These are phyloP conservation scores for Argyra leucocephala DNA, from an alignment of 2,888 invertebrate species.

Conservation along the genomic window DNA sequence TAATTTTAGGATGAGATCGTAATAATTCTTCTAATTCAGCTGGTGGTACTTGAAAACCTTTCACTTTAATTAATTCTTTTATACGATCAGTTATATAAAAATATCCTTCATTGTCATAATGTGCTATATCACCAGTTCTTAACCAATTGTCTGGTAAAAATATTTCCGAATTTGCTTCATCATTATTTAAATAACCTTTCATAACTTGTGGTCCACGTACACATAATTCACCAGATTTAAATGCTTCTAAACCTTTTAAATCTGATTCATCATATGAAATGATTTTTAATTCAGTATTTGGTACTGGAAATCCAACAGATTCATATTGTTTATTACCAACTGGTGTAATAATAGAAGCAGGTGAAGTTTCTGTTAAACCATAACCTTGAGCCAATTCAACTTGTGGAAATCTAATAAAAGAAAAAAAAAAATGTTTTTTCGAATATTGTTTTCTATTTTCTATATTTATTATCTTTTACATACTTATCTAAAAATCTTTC, in stretches of 20 bases:
- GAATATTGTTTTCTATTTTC: too few species aligned
- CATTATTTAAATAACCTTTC: slow-evolving; percentile 67
- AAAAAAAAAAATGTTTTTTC: not conserved
- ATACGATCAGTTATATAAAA: slow-evolving; percentile 65
- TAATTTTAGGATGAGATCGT: slow-evolving; percentile 51
- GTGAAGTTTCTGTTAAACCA: slow-evolving; percentile 65
- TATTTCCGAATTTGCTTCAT: slow-evolving; percentile 58
- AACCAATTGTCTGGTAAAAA: slow-evolving; percentile 49
- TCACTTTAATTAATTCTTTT: slow-evolving; percentile 77
- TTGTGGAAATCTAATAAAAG: not conserved
- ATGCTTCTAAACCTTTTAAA: slow-evolving; percentile 47
- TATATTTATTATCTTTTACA: not conserved
- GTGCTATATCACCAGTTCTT: slow-evolving; percentile 50
- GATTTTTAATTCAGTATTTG: slow-evolving; percentile 57
- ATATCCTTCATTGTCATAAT: slow-evolving; percentile 52
- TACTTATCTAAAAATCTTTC: slow-evolving; percentile 23
- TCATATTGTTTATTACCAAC: slow-evolving; percentile 31
- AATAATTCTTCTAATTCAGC: slow-evolving; percentile 65
- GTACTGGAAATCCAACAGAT: slow-evolving; percentile 50
- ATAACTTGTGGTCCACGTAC: slow-evolving; percentile 73
- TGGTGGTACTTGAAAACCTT: slow-evolving; percentile 70
- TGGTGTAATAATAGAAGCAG: slow-evolving; percentile 45
- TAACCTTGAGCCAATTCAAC: slow-evolving; percentile 48
- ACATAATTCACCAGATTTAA: slow-evolving; percentile 60
- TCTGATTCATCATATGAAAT: slow-evolving; percentile 44